Base-by-base conservation (phyloP, 2,113 vertebrate species). In the Globicephala melas region DNA sequence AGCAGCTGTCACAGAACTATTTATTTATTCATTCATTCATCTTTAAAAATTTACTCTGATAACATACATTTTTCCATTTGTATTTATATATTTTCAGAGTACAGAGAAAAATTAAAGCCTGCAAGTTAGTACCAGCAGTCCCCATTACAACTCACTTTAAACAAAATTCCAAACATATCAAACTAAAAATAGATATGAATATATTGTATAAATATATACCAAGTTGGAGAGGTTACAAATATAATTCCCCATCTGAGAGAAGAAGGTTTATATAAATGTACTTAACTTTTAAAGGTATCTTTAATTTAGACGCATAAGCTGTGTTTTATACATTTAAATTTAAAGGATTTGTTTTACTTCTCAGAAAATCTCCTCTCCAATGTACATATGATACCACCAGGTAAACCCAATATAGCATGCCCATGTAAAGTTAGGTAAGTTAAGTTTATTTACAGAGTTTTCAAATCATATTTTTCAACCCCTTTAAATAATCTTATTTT, bases 31-130 rank as follows among this genome's bases (percentile, higher is more conserved):
- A 53, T 53, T 60, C 33, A 50, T 74, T 76, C 67, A 44, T 21
- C n/a, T 88, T 87, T 93, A 90, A 58, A 91, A 79, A 26, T 95
- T 23, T 86, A 62, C 33, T 63, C 33, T 86, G 38, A 91, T 70
- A 92, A 55, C n/a, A 84, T 85, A 41, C 3, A 68, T 83, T 67
- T 80, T 89, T 71, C 15, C 18, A 83, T 73, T 79, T 88, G 60
- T 58, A 55, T 73, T 83, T 85, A 21, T 73, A 67, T 41, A 53
- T 67, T 93, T 88, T 89, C 33, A 70, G 6, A 60, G 10, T 50
- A 79, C 50, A 33, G n/a, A 38, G 28, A 55, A 91, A 90, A 84
- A 76, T 85, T 28, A 53, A 85, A 77, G 36, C 14, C 14, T 89
- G 5, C 12, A 89, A 9, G 2, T 92, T 83, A 68, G 33, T 67